Base-by-base conservation (phyloP, 2,888 invertebrate species). In the Ceraclea dissimilis region DNA sequence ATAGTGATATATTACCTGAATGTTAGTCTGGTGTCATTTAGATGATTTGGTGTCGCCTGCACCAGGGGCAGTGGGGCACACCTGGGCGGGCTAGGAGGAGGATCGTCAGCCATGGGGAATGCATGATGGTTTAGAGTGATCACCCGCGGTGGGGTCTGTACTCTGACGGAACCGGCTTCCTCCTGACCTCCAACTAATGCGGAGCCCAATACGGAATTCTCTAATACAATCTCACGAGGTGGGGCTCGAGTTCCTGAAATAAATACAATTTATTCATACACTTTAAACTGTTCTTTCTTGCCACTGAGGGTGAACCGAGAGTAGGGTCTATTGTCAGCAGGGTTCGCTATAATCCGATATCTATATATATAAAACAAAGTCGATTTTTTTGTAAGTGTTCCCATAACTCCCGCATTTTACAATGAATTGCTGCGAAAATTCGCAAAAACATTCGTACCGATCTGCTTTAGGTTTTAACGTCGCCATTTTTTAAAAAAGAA, bases 61-160 rank as follows among this genome's bases (percentile, higher is more conserved):
- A 19, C 46, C 19, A n/a, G 52, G 16, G 48, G 53, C 52, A 50
- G 33, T 21, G 53, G 56, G 43, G 51, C 19, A 22, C 65, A 8
- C 49, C 52, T 11, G 65, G 67, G 47, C 60, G 63, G 55, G 66
- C 65, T 22, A 63, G 60, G 1, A 63, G 69, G 71, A 39, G 75
- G 69, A 63, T 83, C 81, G 63, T 81, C 79, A 60, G 82, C 82
- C 21, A 86, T 81, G 34, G 90, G 90, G 67, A 90, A 90, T 63
- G 86, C 86, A 68, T 90, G 90, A 66, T 88, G 88, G 65, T 90
- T 89, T 54, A 95, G 76, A 11, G 93, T 94, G 53, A 95, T 84
- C 18, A 88, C 85, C 65, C 92, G 80, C 11, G 95, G 95, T 2
- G 95, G 95, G 18, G 94, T 94, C 73, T 89, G 83, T 49, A 94